Base-by-base conservation (phyloP, 2,797 vertebrate species). In the Anas acuta region DNA sequence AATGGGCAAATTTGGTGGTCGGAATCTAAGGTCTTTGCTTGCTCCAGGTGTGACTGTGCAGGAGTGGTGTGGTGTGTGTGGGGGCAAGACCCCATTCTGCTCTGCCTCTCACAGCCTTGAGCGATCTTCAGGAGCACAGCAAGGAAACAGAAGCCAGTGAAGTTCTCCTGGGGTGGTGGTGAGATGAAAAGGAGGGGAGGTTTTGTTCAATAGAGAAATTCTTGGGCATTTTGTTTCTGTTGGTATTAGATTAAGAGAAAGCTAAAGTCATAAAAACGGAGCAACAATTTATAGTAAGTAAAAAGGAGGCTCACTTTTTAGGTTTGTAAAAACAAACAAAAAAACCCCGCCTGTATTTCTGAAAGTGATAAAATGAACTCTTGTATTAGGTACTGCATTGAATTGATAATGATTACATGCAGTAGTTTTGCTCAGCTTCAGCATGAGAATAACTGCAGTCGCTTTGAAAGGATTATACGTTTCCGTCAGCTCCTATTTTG, bases 1-100 rank as follows among this genome's bases (percentile, higher is more conserved):
- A 28, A 13, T 32, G 54, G 45, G 13, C 45, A 74, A 67, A 35
- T 49, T 0, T 0, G 26, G 11, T 37, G 32, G 1, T 18, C 25
- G 33, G 18, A 49, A 7, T 53, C 57, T 0, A 61, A 32, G 49
- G 7, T 21, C 45, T 79, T 53, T 57, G 30, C 10, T n/a, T 37
- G 11, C 72, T n/a, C 18, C 56, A 66, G 15, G 20, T 25, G 33
- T 60, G 72, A 23, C 25, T 6, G 19, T 35, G 21, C 26, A 32
- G 56, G 8, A 32, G 9, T 4, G 19, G 15, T 9, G 43, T 35
- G 23, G 22, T 47, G 30, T 22, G 45, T 21, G 47, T 13, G 33
- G 65, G 66, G 20, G 20, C 77, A 23, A 19, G 21, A 33, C 3
- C 3, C 7, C 30, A 1, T 17, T 54, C 14, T 77, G 22, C 23